Base-by-base conservation (phyloP, 37 sponge, comb jelly and placozoan genomes). In the Haliclona indistincta region DNA sequence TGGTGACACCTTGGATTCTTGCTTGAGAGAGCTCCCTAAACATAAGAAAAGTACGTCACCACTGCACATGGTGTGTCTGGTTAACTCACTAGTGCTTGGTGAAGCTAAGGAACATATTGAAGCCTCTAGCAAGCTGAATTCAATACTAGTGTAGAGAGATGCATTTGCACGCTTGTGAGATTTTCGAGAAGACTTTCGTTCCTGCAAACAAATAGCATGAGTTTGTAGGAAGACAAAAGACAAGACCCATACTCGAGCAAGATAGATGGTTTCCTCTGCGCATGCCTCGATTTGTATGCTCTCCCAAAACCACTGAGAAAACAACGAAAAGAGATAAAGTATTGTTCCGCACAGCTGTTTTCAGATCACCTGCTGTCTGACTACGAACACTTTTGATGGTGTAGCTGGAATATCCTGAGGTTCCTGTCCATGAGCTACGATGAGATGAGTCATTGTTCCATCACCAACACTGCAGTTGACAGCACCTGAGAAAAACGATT, bases 241-340 rank as follows among this genome's bases (percentile, higher is more conserved):
- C 20, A 33, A 38, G n/a, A 45, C 29, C 25, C 77, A 54, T 40
- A 85, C 91, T 73, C 81, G 85, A 22, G 86, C 91, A 49, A 56
- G 74, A 75, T 95, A 95, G 45, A 95, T 75, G 33, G 76, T 43
- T 43, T 93, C 96, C 68, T 95, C 96, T 54, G 91, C 94, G 45
- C 96, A 93, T 11, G 96, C 96, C 34, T 91, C 94, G 25, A 95
- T 83, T 63, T 88, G 93, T 58, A 95, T 91, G 53, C 96, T 95
- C 77, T 95, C 96, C 96, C 96, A 95, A 79, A 95, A 95, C 96
- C 96, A 95, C 89, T 95, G 43, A 41, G 54, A 34, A 70, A 11
- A 62, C 8, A 56, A 40, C 25, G 26, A 80, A 30, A 28, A 79
- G 39, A 10, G 39, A 44, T 3, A 34, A 20, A 74, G 23, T 22